Conservation (phyloP, 2,113 vertebrate genomes). For the Cyprinodon tularosa region DNA sequence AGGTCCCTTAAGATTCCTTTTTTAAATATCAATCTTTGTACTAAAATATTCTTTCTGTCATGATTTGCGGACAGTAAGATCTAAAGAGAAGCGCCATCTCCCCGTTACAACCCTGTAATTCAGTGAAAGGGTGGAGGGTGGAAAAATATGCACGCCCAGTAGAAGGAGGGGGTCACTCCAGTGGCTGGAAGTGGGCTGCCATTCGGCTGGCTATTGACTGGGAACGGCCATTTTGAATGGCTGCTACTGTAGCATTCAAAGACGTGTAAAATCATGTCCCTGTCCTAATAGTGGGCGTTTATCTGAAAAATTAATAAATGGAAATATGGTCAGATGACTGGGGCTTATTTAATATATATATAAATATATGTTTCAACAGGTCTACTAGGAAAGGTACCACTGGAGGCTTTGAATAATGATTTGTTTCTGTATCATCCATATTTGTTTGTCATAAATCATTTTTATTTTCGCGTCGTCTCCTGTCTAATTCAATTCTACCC, state of each 20-base stretch:
- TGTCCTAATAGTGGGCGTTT: background rate
- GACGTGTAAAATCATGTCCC: background rate
- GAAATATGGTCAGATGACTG: background rate
- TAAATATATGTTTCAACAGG: slow-evolving; percentile 4
- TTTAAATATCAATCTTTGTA: too few species aligned
- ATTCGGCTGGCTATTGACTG: too few species aligned
- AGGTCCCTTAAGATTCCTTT: too few species aligned
- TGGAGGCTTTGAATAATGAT: background rate
- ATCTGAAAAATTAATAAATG: slow-evolving; percentile 1
- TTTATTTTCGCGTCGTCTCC: background rate
- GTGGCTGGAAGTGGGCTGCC: too few species aligned
- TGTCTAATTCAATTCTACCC: background rate
- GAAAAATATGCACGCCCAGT: too few species aligned
- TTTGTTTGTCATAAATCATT: background rate
- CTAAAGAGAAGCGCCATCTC: too few species aligned
- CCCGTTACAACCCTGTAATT: too few species aligned
- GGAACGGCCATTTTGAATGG: too few species aligned
- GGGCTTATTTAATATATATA: background rate
- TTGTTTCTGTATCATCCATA: background rate
- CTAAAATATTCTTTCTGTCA: too few species aligned
- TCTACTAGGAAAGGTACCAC: background rate
- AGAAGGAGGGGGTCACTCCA: too few species aligned
- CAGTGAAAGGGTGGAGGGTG: too few species aligned
- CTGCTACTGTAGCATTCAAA: background rate
- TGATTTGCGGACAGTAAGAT: too few species aligned